Conservation (phyloP, 2,797 vertebrate species). For the Morelia viridis region DNA sequence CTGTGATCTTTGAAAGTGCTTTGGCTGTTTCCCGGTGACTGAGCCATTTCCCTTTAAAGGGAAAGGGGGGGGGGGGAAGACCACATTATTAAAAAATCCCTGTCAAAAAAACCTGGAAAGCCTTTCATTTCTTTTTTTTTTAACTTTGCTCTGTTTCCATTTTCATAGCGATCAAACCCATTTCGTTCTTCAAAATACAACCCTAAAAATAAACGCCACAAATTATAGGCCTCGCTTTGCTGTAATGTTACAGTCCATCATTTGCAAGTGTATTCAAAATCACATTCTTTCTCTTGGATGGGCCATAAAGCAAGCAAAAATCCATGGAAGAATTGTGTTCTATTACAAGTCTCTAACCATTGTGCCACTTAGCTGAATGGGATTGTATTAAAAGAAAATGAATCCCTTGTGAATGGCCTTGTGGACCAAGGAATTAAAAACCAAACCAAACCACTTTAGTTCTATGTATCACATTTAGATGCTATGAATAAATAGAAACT, state of each 20-base stretch:
- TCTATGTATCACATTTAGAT: background rate
- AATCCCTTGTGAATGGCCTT: background rate
- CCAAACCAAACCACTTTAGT: background rate
- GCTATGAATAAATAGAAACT: background rate
- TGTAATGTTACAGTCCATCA: conserved; percentile 46
- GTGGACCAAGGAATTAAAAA: background rate
- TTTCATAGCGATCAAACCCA: conserved; percentile 46
- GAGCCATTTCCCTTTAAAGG: conserved; percentile 36
- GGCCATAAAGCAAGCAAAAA: conserved; percentile 29
- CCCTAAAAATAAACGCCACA: conserved; percentile 67
- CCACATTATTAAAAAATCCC: conserved; percentile 49
- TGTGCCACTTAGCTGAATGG: background rate
- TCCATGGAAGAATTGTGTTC: conserved; percentile 39
- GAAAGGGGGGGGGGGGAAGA: background rate
- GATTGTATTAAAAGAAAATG: background rate
- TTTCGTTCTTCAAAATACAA: conserved; percentile 50
- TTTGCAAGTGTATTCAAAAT: conserved; percentile 53
- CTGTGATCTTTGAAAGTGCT: conserved; percentile 32
- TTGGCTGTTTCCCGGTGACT: conserved; percentile 1
- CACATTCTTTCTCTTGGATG: conserved; percentile 1
- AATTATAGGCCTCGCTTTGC: conserved; percentile 57
- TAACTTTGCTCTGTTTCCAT: conserved; percentile 38
- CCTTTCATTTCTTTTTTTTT: conserved; percentile 50
- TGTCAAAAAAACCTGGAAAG: conserved; percentile 59
- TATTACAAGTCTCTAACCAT: background rate